A percentile compares a stretch with the other conserved stretches of the same genome.
Conservation (phyloP, 2,888 invertebrate genomes). For the Calliphora vomitoria region DNA sequence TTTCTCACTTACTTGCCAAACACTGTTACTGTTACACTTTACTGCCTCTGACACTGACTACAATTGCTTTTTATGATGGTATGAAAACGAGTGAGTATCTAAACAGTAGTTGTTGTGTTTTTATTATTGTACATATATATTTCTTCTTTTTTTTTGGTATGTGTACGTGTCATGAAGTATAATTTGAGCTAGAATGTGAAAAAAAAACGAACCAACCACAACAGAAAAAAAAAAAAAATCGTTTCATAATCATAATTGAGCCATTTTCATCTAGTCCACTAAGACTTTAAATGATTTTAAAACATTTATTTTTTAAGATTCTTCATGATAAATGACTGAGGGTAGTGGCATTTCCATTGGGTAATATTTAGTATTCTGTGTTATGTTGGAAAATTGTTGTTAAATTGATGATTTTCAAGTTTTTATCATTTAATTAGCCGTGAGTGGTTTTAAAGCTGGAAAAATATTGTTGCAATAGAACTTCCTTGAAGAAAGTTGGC, state of each 20-base stretch:
- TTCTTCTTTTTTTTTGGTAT: constrained; percentile 14
- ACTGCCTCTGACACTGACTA: constrained; percentile 28
- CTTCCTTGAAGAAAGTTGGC: too few species aligned
- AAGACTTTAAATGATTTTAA: constrained; percentile 59
- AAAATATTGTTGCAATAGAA: background rate
- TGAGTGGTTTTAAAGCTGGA: background rate
- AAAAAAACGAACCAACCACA: constrained; percentile 1
- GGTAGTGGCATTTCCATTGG: background rate
- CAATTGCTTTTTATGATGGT: constrained; percentile 17
- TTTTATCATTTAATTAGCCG: background rate
- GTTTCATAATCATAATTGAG: constrained; percentile 58
- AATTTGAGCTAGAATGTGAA: constrained; percentile 27
- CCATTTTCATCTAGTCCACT: constrained; percentile 51
- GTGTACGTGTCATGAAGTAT: constrained; percentile 61
- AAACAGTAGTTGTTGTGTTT: constrained; percentile 23
- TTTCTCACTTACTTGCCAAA: constrained; percentile 41
- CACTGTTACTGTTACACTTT: constrained; percentile 30
- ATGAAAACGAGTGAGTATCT: background rate
- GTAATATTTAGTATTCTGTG: background rate
- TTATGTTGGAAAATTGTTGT: background rate
- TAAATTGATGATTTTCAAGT: constrained; percentile 10
- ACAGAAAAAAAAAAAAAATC: constrained; percentile 2
- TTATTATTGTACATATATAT: constrained; percentile 9
- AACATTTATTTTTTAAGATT: constrained; percentile 16
- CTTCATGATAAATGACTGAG: background rate